phyloP scores from a whole-genome alignment of 92 coral and sea anemone genomes.

The Actinostola sp. region DNA sequence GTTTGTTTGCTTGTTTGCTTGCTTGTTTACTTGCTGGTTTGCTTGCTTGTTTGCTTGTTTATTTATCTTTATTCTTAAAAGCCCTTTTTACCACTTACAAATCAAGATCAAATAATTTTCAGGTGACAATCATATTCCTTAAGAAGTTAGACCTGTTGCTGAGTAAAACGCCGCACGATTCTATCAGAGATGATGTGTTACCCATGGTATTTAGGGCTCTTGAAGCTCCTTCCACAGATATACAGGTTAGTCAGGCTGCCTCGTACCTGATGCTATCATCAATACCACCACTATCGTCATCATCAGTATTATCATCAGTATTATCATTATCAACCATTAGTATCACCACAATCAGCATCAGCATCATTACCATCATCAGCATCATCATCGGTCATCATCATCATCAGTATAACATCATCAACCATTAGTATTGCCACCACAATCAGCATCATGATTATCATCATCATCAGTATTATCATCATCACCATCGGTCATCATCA shows the following conservation, averaged over 20 bases:
- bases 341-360: background rate
- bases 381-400: background rate
- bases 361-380: background rate
- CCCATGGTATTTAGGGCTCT: conserved; percentile 98
- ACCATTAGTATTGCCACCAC: background rate
- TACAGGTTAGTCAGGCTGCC: conserved; percentile 76
- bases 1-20: too few species aligned
- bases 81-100: too few species aligned
- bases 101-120: too few species aligned
- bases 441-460: background rate
- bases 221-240: conserved; percentile 88
- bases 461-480: background rate
- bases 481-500: background rate
- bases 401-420: background rate
- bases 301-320: background rate
- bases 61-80: too few species aligned
- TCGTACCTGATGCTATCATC: background rate
- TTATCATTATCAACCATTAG: background rate
- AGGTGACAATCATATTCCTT: conserved; percentile 87
- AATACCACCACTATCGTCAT: background rate
- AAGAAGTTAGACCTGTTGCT: conserved; percentile 90
- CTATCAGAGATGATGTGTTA: conserved; percentile 81
- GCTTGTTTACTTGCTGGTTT: too few species aligned
- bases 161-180: conserved; percentile 93
- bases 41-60: too few species aligned